Evolutionary conservation across 2,888 invertebrate genomes (phyloP).

Genomic region (Linnaemya vulpina): DNA sequence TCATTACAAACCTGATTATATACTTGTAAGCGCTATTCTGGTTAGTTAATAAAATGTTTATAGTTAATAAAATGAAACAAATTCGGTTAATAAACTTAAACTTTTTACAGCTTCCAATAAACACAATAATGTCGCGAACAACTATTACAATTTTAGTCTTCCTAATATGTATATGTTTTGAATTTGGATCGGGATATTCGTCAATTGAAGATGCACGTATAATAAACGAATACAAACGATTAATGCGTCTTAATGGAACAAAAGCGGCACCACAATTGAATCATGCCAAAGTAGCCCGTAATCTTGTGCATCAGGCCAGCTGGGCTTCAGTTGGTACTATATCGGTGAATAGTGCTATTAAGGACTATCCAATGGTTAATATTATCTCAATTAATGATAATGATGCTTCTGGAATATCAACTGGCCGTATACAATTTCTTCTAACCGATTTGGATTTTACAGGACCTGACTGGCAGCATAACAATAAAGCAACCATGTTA

Average conservation of each 20-base stretch:
- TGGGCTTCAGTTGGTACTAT: constrained; percentile 82
- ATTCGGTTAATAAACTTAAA: not conserved
- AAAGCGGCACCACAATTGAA: constrained; percentile 68
- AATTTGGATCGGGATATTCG: constrained; percentile 75
- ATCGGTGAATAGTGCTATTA: constrained; percentile 77
- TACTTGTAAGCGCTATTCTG: no score
- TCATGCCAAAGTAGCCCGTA: constrained; percentile 81
- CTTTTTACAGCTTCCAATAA: not conserved
- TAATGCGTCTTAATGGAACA: constrained; percentile 36
- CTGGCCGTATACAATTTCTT: constrained; percentile 81
- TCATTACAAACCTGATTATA: no score
- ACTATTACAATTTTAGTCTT: constrained; percentile 35
- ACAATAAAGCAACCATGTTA: constrained; percentile 80
- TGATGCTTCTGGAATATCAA: constrained; percentile 75
- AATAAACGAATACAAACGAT: constrained; percentile 75
- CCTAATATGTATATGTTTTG: constrained; percentile 33
- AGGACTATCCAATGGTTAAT: constrained; percentile 82
- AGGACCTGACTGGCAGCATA: constrained; percentile 79
- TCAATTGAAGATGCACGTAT: constrained; percentile 76
- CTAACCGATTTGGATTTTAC: constrained; percentile 82
- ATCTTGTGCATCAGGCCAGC: constrained; percentile 79
- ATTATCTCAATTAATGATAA: constrained; percentile 82
- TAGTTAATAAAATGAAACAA: not conserved
- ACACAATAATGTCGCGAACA: constrained; percentile 32
- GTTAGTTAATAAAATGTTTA: no score